A percentile compares a stretch with the other conserved stretches of the same genome.
Conservation (phyloP, 2,797 vertebrate genomes). For the Intellagama lesueurii region DNA sequence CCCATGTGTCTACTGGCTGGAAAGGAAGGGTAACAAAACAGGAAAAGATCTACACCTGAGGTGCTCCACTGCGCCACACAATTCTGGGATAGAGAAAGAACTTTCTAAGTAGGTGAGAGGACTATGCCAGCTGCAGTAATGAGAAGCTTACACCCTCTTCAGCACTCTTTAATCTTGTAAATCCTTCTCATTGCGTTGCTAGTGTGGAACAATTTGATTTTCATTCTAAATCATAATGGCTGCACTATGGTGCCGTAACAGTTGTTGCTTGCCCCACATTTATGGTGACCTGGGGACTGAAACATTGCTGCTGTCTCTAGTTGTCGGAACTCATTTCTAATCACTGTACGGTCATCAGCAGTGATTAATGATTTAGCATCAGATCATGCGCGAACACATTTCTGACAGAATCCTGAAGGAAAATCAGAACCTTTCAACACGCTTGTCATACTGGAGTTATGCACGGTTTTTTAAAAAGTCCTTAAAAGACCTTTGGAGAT, state of each 20-base stretch:
- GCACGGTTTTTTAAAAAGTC: background rate
- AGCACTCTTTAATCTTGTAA: too few species aligned
- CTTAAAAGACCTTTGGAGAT: background rate
- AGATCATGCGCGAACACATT: background rate
- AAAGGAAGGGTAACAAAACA: background rate
- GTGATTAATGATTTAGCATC: background rate
- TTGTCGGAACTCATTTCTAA: background rate
- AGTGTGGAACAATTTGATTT: too few species aligned
- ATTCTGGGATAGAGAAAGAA: background rate
- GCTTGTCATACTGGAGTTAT: background rate
- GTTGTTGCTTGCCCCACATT: background rate
- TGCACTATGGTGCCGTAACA: background rate
- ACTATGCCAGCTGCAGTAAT: too few species aligned
- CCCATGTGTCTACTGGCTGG: background rate
- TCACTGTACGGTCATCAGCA: background rate
- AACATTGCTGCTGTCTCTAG: background rate
- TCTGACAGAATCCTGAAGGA: constrained; percentile 11
- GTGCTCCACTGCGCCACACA: background rate
- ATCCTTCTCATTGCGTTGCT: too few species aligned
- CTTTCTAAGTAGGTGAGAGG: too few species aligned
- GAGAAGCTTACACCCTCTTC: too few species aligned
- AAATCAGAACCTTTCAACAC: background rate
- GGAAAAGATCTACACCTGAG: background rate
- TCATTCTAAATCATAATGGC: background rate
- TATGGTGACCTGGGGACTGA: background rate